Percentiles rank a stretch among this genome's conserved stretches.
Conservation (phyloP, 2,888 invertebrate genomes). For the Horisme vitalbata region DNA sequence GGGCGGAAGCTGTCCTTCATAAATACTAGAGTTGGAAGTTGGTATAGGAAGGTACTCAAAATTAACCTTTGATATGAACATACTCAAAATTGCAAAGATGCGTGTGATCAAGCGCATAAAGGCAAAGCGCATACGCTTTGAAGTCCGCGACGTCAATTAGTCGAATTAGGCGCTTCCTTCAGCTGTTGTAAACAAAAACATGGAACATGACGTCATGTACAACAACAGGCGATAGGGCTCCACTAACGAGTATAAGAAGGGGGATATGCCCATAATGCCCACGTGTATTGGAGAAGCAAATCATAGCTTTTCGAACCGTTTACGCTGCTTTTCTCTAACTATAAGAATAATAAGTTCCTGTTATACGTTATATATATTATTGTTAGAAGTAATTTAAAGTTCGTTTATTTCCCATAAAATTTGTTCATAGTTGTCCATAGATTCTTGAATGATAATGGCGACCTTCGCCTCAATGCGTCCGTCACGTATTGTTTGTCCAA, state of each 20-base stretch:
- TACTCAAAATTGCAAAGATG: too few relatives aligned
- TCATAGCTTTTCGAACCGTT: too few relatives aligned
- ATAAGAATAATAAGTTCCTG: too few relatives aligned
- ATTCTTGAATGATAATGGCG: conserved; percentile 24
- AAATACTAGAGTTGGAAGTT: too few relatives aligned
- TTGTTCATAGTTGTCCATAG: conserved; percentile 12
- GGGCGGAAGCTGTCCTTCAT: too few relatives aligned
- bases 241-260: background rate
- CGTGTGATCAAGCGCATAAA: conserved; percentile 32
- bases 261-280: too few relatives aligned
- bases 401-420: conserved; percentile 18
- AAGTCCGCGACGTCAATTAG: conserved; percentile 55
- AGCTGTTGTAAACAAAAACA: conserved; percentile 37
- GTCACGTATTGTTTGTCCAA: conserved; percentile 30
- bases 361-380: too few relatives aligned
- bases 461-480: conserved; percentile 35
- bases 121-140: conserved; percentile 42
- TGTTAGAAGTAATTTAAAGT: background rate
- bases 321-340: too few relatives aligned
- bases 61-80: too few relatives aligned
- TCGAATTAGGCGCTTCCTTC: conserved; percentile 47
- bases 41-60: too few relatives aligned
- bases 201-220: conserved; percentile 16
- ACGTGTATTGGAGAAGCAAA: too few relatives aligned
- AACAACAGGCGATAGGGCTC: conserved; percentile 8